phyloP scores from a whole-genome alignment of 2,113 vertebrate genomes.

The Eudyptes chrysolophus region DNA sequence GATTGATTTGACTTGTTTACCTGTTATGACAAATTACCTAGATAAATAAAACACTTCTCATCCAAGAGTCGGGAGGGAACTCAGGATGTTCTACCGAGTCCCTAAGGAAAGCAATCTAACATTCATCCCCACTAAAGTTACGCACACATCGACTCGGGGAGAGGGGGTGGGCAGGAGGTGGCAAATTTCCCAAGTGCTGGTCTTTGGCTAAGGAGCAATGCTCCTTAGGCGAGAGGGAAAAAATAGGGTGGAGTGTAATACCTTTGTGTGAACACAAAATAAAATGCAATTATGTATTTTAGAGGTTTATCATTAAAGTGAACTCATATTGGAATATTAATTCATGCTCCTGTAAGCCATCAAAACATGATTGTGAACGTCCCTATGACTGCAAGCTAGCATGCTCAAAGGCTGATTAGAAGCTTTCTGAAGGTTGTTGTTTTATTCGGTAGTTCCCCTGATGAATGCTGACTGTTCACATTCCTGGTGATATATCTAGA shows the following conservation, averaged over 20 bases:
- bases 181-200: not conserved
- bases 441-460: not conserved
- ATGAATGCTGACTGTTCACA: conserved; percentile 23
- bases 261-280: not conserved
- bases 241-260: not conserved
- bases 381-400: not conserved
- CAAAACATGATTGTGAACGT: fast-evolving
- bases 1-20: not conserved
- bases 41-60: not conserved
- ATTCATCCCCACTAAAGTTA: not conserved
- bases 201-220: not conserved
- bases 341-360: not conserved
- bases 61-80: not conserved
- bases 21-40: not conserved
- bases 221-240: not conserved
- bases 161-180: fast-evolving
- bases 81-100: not conserved
- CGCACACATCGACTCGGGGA: not conserved
- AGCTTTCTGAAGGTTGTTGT: not conserved
- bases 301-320: not conserved
- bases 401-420: not conserved
- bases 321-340: not conserved
- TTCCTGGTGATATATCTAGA: conserved; percentile 16
- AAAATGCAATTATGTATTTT: not conserved
- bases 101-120: not conserved